A percentile compares a stretch with the other conserved stretches of the same genome.
phyloP scores from a whole-genome alignment of 2,113 vertebrate species.

The Halcyon malimbica region DNA sequence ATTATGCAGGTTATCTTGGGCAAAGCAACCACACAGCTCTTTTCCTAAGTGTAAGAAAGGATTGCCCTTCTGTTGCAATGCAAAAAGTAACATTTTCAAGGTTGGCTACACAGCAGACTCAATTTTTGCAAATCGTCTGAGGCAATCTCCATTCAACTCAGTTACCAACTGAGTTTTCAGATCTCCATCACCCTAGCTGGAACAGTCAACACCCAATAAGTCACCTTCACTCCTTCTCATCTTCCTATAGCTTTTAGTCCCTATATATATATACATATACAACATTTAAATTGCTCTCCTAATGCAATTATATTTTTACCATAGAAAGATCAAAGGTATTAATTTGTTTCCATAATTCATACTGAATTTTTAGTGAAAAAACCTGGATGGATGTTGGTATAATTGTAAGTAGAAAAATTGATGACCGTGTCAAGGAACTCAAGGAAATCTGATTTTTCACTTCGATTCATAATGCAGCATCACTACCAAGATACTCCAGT shows the following conservation, averaged over 20 bases:
- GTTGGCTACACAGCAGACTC: not conserved
- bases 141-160: not conserved
- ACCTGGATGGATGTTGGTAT: accelerated
- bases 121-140: not conserved
- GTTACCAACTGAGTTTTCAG: not conserved
- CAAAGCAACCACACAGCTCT: not conserved
- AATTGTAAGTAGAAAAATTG: not conserved
- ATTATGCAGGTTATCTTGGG: not conserved
- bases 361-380: not conserved
- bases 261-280: not conserved
- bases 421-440: not conserved
- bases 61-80: not conserved
- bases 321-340: not conserved
- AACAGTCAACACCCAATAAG: not conserved
- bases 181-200: not conserved
- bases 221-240: not conserved
- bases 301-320: not conserved
- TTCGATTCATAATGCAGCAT: not conserved
- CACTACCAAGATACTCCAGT: not conserved
- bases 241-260: not conserved
- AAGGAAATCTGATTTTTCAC: conserved; percentile 21
- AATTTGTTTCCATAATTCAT: not conserved
- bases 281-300: not conserved
- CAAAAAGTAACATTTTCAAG: not conserved
- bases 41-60: not conserved